Conservation (phyloP, 2,113 vertebrate species). For the Dasyornis broadbenti region DNA sequence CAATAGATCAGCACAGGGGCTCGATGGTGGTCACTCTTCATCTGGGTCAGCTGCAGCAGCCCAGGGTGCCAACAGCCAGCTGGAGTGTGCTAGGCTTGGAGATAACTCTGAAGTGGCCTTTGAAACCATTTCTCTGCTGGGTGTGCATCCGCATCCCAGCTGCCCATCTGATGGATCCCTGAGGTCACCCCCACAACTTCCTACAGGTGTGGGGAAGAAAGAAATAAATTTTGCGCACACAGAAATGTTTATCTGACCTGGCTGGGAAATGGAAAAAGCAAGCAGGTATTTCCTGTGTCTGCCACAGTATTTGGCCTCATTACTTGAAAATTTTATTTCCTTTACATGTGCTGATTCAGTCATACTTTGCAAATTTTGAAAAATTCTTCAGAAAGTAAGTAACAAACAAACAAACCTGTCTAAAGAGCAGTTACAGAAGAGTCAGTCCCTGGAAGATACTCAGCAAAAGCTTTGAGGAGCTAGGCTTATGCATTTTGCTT, state of each 20-base stretch:
- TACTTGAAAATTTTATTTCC: not conserved
- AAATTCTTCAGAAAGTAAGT: not conserved
- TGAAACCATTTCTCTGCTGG: not conserved
- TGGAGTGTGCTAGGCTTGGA: not conserved
- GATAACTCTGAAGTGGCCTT: not conserved
- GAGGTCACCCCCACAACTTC: conserved; percentile 4
- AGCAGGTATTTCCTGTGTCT: not conserved
- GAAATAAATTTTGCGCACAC: not conserved
- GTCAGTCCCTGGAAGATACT: not conserved
- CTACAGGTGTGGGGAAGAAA: not conserved
- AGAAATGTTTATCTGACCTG: not conserved
- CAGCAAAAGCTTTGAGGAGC: conserved; percentile 37
- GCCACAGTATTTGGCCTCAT: not conserved
- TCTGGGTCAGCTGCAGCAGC: not conserved
- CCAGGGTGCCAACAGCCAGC: not conserved
- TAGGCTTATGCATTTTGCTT: conserved; percentile 33
- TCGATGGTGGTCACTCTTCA: not conserved
- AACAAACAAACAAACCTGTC: not conserved
- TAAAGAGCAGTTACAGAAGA: not conserved
- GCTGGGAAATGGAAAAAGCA: not conserved
- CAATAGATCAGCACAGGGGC: not conserved
- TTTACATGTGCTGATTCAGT: conserved; percentile 1
- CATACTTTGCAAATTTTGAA: not conserved
- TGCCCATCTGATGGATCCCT: not conserved
- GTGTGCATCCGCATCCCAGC: not conserved